phyloP scores from a whole-genome alignment of 1,140 invertebrate genomes.

The Lepidurus arcticus region DNA sequence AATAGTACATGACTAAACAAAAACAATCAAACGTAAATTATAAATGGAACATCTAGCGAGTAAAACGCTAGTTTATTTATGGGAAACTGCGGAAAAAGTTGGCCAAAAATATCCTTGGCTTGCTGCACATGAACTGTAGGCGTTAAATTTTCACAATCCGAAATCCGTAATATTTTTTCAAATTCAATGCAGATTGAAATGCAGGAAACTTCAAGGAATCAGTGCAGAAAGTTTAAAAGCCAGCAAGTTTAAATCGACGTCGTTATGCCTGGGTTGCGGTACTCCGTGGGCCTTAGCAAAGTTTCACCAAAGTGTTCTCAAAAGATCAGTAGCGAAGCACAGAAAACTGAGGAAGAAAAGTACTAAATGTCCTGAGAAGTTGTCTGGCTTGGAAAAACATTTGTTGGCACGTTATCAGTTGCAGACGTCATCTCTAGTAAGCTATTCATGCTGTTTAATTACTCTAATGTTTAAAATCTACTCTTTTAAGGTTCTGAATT shows the following conservation, averaged over 20 bases:
- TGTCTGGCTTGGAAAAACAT: background rate
- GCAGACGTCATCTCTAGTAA: background rate
- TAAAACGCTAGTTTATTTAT: slow-evolving; percentile 1
- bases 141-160: background rate
- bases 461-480: background rate
- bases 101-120: background rate
- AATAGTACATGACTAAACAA: background rate
- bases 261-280: background rate
- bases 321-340: background rate
- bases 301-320: background rate
- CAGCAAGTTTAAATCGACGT: background rate
- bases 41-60: background rate
- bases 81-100: background rate
- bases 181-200: background rate
- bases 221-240: background rate
- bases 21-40: background rate
- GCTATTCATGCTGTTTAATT: background rate
- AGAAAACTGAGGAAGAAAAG: background rate
- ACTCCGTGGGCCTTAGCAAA: background rate
- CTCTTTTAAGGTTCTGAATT: background rate
- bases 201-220: background rate
- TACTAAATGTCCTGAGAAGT: background rate
- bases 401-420: background rate
- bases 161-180: background rate
- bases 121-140: background rate